Evolutionary conservation across 2,888 invertebrate genomes (phyloP), one percentile per base, ranked within the genome.

Genomic region (Xylota segnis): DNA sequence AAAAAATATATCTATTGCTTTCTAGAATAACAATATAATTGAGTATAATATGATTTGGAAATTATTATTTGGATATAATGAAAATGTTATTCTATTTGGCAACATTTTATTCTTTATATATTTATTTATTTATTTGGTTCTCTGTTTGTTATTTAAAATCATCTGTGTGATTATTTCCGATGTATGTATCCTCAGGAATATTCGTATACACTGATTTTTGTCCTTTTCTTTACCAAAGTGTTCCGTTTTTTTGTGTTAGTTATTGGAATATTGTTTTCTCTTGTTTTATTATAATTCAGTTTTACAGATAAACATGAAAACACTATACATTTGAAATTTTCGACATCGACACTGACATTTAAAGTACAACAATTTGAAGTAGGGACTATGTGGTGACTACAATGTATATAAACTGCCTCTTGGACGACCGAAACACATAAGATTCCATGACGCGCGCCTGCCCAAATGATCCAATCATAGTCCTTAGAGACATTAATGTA

Each of bases 101-200:
- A 74, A 63, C 23, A 34, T 74, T 32, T n/a, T 40, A 27, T 37
- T 45, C 5, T 12, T 32, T 87, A 83, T 78, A 83, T 88, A 87
- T n/a, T n/a, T n/a, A n/a, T n/a, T n/a, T n/a, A n/a, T n/a, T n/a
- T n/a, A 86, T 12, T 23, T 87, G 83, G 74, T 83, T 87, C 88
- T 87, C 84, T 34, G 27, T 58, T n/a, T 56, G 34, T 74, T 12
- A 37, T 56, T 54, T 52, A 56, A 18, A 76, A 68, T 59, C 47
- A 66, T 66, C 32, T 65, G 32, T 68, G 50, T 76, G 76, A 59
- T 50, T 50, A 58, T 50, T 66, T 66, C 50, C 43, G 56, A 66
- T 75, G 32, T 65, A 12, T 65, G 56, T 75, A 27, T 47, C 23
- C 45, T 29, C 32, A 50, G 58, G 10, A 50, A 29, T 76, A 72